Evolutionary conservation across 1,140 invertebrate genomes (phyloP), one percentile per base, ranked within the genome.

Genomic region (Drosophila paulistorum): DNA sequence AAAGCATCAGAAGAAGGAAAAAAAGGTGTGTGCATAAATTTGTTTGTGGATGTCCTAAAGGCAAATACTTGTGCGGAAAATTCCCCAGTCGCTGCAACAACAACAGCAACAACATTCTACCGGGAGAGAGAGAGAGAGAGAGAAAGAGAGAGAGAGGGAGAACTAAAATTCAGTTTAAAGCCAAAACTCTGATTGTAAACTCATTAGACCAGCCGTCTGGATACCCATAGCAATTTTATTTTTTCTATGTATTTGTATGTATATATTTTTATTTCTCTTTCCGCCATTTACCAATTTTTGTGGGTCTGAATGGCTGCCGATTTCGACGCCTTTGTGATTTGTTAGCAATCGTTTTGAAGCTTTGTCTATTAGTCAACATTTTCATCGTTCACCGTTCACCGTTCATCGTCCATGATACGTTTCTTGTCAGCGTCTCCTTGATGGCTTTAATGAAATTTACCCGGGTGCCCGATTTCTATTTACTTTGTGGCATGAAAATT

Each of bases 11-110:
- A 59, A 58, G 77, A 20, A 51, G 20, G 7, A 20, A 51, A 51
- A 73, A 79, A 69, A 90, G 85, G 85, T 90, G 84, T 89, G 80
- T 71, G 84, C 85, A 90, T 89, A 84, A 74, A 84, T 89, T 84
- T 76, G 71, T 90, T 42, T 60, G 41, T 35, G 61, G 61, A 71
- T 74, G 70, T 71, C 77, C 84, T 79, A 77, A 76, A 83, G 77
- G 78, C 74, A 37, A 71, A 66, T 81, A 78, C 74, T 72, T 86
- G 81, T 86, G 82, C 78, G 86, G 72, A 63, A 67, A 45, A 60
- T 61, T 54, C 30, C 37, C 60, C 57, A 71, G 77, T 54, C 58
- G 68, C 77, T 68, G 51, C 41, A 9, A 37, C 35, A 37, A 30
- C 35, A 37, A 37, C 30, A 64, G 13, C 14, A 59, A 77, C 74